phyloP scores from a whole-genome alignment of 2,113 vertebrate genomes.

The Xenopus laevis region DNA sequence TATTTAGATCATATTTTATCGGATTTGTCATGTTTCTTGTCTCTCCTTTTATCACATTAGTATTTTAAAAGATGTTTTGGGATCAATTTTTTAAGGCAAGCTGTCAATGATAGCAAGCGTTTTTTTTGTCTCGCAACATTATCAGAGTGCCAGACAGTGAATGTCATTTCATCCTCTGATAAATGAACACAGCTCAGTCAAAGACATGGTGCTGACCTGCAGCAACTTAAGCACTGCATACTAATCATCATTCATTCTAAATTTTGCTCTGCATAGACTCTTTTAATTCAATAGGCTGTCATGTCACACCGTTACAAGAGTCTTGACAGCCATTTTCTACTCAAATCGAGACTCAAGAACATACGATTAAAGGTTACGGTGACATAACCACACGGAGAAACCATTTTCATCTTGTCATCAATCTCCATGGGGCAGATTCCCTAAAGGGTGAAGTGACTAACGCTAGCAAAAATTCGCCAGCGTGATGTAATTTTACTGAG shows the following conservation, averaged over 20 bases:
- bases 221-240: constrained; percentile 4
- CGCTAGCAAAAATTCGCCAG: too few species aligned
- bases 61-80: too few species aligned
- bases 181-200: constrained; percentile 4
- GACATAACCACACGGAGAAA: background rate
- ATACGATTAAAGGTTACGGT: constrained; percentile 18
- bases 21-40: too few species aligned
- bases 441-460: too few species aligned
- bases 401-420: constrained; percentile 4
- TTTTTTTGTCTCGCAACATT: too few species aligned
- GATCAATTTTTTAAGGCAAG: too few species aligned
- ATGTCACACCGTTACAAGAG: background rate
- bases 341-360: background rate
- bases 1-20: too few species aligned
- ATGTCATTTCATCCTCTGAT: constrained; percentile 31
- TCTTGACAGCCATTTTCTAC: background rate
- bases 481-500: too few species aligned
- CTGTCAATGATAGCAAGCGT: too few species aligned
- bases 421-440: background rate
- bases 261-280: background rate
- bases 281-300: constrained; percentile 4
- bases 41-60: too few species aligned
- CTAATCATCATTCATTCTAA: constrained; percentile 2
- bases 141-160: constrained; percentile 11
- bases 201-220: constrained; percentile 15